phyloP scores from a whole-genome alignment of 2,797 vertebrate species.

The Myotis myotis region DNA sequence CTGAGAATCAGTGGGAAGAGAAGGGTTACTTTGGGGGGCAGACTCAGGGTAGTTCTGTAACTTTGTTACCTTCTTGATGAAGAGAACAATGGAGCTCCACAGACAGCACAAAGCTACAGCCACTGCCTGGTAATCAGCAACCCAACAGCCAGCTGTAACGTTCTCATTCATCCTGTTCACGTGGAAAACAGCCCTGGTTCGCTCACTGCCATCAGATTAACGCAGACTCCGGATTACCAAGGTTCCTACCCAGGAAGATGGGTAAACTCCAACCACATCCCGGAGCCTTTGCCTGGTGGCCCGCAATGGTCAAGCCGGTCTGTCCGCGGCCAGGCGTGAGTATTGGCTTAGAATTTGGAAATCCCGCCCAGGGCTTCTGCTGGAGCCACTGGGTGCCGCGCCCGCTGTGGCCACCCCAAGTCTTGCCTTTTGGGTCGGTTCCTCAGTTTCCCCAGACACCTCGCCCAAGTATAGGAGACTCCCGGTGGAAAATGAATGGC shows the following conservation, averaged over 20 bases:
- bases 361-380: neutral
- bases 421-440: neutral
- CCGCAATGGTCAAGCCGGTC: neutral
- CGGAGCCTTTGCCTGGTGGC: neutral
- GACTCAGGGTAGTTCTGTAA: neutral
- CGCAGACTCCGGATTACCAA: neutral
- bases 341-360: neutral
- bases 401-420: neutral
- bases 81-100: neutral
- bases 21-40: neutral
- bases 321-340: fast-evolving
- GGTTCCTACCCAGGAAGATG: too few species aligned
- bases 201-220: neutral
- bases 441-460: neutral
- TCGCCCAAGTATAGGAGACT: neutral
- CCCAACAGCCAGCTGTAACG: fast-evolving
- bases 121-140: neutral
- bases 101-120: neutral
- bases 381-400: neutral
- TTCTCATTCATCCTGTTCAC: neutral
- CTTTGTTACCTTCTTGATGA: neutral
- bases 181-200: neutral
- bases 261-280: neutral
- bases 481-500: neutral
- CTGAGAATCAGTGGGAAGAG: neutral